These are phyloP conservation scores for Agrotis segetum DNA, from an alignment of 2,888 invertebrate species.

Conservation along the genomic window DNA sequence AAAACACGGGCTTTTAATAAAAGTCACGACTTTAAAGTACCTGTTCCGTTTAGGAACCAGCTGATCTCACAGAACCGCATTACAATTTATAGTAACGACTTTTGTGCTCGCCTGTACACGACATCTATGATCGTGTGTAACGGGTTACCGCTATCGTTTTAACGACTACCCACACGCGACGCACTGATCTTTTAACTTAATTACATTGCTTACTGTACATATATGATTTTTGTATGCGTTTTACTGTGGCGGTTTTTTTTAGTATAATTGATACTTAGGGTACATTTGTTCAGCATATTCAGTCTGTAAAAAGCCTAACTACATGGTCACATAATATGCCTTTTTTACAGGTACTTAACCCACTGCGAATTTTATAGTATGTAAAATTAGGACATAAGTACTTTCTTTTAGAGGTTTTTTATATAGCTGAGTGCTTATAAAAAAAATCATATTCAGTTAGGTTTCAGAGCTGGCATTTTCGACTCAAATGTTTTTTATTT, in stretches of 20 bases:
- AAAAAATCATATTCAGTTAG: too few relatives aligned
- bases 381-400: too few relatives aligned
- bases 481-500: too few relatives aligned
- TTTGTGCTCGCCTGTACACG: conserved; percentile 43
- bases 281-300: too few relatives aligned
- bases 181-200: conserved; percentile 62
- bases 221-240: conserved; percentile 33
- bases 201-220: conserved; percentile 55
- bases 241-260: conserved; percentile 4
- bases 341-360: too few relatives aligned
- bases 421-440: too few relatives aligned
- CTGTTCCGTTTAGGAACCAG: conserved; percentile 1
- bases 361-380: too few relatives aligned
- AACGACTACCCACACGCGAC: conserved; percentile 63
- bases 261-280: background rate
- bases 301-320: too few relatives aligned
- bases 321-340: too few relatives aligned
- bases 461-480: too few relatives aligned
- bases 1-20: background rate
- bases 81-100: conserved; percentile 5
- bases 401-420: too few relatives aligned
- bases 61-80: conserved; percentile 18
- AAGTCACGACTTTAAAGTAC: background rate
- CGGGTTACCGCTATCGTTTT: conserved; percentile 58
- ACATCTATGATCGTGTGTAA: conserved; percentile 54